Evolutionary conservation across 2,888 invertebrate species (phyloP), one percentile per base, ranked within the genome.

Genomic region (Nephrocerus scutellatus): DNA sequence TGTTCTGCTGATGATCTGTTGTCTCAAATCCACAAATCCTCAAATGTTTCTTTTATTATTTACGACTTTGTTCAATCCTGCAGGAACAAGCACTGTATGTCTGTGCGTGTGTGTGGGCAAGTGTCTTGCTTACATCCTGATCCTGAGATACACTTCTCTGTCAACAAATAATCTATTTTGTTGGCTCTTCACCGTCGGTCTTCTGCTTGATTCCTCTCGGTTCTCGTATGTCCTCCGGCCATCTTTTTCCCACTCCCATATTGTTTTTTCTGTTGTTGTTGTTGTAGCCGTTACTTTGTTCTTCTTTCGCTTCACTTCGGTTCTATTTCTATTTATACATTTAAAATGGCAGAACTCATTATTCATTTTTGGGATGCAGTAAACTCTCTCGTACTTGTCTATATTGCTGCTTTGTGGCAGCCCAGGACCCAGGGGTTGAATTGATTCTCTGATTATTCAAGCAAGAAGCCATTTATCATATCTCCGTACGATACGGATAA

Each of bases 341-440:
- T 62, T 62, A 57, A 62, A 62, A 62, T 62, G 63, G 63, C 55
- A 56, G 50, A 56, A 49, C 58, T 63, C 60, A 60, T 62, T 63
- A 63, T 58, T 62, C 62, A 62, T 58, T 60, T 63, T 60, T 57
- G 61, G n/a, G n/a, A n/a, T n/a, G n/a, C n/a, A n/a, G n/a, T n/a
- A n/a, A n/a, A n/a, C n/a, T n/a, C n/a, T n/a, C 41, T 40, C 30
- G 38, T 53, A 54, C 57, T 50, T 57, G 57, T 59, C 57, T 55
- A 58, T 54, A 53, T 55, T 51, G 51, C 22, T 19, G 32, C 22
- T 14, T 42, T 50, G 49, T 28, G 47, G 56, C 56, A 56, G 57
- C 56, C 43, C 48, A 10, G 8, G 14, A 25, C 30, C 50, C 15
- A 22, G 34, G 52, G 48, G 23, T 29, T 32, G 33, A 18, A 29